Percentiles rank a stretch among this genome's conserved stretches.
These are phyloP conservation scores for Turnix velox DNA, from an alignment of 2,113 vertebrate genomes.

Conservation along the genomic window DNA sequence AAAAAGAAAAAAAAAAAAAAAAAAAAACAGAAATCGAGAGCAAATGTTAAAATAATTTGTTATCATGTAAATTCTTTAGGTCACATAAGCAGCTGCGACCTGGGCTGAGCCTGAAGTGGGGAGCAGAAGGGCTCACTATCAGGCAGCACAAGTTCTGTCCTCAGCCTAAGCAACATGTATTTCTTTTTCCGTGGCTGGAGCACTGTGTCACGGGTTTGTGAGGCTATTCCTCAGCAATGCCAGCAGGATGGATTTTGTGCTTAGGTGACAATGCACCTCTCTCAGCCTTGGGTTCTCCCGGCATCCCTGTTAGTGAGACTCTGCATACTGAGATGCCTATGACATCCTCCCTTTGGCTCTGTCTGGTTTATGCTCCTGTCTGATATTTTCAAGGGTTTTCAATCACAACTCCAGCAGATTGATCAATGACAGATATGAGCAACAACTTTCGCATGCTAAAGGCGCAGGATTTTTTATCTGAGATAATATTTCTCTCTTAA, in stretches of 20 bases:
- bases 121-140: not conserved
- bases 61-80: not conserved
- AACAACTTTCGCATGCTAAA: conserved; percentile 85
- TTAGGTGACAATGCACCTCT: rapidly evolving
- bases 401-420: conserved; percentile 83
- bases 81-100: not conserved
- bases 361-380: conserved; percentile 68
- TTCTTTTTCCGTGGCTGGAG: not conserved
- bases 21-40: not conserved
- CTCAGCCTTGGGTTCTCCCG: not conserved
- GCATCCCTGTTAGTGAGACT: rapidly evolving
- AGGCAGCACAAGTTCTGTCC: not conserved
- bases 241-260: not conserved
- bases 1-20: not conserved
- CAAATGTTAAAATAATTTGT: not conserved
- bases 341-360: conserved; percentile 24
- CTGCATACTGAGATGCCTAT: not conserved
- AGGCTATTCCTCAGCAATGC: not conserved
- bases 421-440: conserved; percentile 94
- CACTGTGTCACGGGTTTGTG: not conserved
- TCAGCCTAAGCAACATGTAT: rapidly evolving
- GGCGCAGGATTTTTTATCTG: conserved; percentile 84
- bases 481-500: conserved; percentile 96
- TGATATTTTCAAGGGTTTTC: conserved; percentile 81
- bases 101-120: rapidly evolving